phyloP scores from a whole-genome alignment of 2,888 invertebrate species.

The Phalera bucephala region DNA sequence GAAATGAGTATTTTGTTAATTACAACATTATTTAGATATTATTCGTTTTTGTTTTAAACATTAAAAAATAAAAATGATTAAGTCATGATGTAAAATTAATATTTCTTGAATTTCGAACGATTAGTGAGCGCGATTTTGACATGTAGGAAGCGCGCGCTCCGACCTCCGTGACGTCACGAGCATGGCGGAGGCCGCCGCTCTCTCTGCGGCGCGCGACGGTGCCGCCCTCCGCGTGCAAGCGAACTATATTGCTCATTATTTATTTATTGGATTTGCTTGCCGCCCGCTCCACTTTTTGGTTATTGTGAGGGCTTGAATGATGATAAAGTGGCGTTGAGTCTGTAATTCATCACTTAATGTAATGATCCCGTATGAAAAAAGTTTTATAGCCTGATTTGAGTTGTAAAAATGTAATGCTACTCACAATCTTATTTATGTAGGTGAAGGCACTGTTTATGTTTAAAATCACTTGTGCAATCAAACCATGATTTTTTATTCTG shows the following conservation, averaged over 20 bases:
- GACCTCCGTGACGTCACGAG: conserved; percentile 67
- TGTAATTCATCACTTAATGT: conserved; percentile 10
- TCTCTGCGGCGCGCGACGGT: conserved; percentile 48
- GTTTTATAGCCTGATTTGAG: not conserved
- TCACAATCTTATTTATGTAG: too few species aligned
- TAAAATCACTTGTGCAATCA: too few species aligned
- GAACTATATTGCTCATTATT: conserved; percentile 45
- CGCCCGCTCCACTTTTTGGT: conserved; percentile 37
- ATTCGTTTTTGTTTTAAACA: too few species aligned
- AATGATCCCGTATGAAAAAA: not conserved
- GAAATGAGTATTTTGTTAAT: too few species aligned
- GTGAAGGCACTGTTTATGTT: too few species aligned
- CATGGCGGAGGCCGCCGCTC: conserved; percentile 50
- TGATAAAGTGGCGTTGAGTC: conserved; percentile 23
- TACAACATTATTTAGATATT: too few species aligned
- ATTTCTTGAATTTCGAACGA: conserved; percentile 20
- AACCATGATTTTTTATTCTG: too few species aligned
- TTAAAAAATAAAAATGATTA: too few species aligned
- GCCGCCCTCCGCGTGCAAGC: conserved; percentile 21
- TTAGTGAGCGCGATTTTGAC: conserved; percentile 40
- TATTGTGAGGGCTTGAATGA: conserved; percentile 27
- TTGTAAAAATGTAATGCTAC: too few species aligned
- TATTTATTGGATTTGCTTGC: conserved; percentile 50
- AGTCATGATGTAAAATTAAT: too few species aligned
- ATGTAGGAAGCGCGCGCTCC: conserved; percentile 57